Evolutionary conservation across 2,888 invertebrate genomes (phyloP), one percentile per base, ranked within the genome.

Genomic region (Zygogramma bicolorata): DNA sequence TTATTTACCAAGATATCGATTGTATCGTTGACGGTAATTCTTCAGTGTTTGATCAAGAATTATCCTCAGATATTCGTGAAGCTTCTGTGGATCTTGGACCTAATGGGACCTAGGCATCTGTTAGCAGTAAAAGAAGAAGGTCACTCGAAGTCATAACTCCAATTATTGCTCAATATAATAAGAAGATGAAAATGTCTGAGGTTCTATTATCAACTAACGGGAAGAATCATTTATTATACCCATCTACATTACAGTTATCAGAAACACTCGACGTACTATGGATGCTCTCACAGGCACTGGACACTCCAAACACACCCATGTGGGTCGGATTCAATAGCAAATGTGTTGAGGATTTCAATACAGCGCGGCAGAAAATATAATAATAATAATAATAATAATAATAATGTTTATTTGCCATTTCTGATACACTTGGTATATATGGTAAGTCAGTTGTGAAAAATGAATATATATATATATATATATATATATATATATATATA

Each of bases 1-100:
- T 73, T 38, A 75, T 77, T 25, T 72, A 57, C 40, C 76, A 78
- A 71, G 68, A 73, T 70, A 59, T 70, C 63, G 68, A 60, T 31
- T 8, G 31, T 7, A 31, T 31, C 8, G 8, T 75, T 31, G 72
- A 61, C 29, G 77, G 76, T 74, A 73, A 34, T 34, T 15, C 15
- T 22, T 20, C 25, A 58, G 58, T 58, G 25, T 58, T 58, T 29
- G 58, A 58, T 58, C 22, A 58, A 58, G 58, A 58, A 25, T 15
- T 58, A 58, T 25, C 27, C 20, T 58, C 25, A 58, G 25, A 10
- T 58, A 58, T 25, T 25, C 8, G 3, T 61, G 61, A 61, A n/a
- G 61, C 6, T 31, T 53, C 25, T 53, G 65, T 6, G 15, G 20
- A 53, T 65, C 13, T 6, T 22, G 34, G 20, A 65, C 8, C 10